Evolutionary conservation across 1,140 invertebrate genomes (phyloP).

Genomic region (Pteromalus puparum): DNA sequence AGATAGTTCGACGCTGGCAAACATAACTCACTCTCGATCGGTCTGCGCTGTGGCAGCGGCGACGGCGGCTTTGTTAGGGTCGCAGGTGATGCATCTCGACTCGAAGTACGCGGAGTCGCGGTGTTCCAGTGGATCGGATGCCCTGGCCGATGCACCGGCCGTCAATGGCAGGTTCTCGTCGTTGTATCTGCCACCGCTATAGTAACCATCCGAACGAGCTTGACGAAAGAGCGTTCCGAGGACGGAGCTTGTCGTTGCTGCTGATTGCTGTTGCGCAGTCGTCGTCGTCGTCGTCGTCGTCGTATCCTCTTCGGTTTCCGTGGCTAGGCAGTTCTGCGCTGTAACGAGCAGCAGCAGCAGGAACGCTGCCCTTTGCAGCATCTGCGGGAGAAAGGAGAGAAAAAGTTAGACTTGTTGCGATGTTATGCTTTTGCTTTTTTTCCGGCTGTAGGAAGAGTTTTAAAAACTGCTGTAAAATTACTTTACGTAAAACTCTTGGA

Average conservation of each 20-base stretch:
- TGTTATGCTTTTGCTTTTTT: too few species aligned
- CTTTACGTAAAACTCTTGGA: neutral
- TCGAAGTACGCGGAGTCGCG: conserved; percentile 68
- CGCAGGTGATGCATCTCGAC: conserved; percentile 69
- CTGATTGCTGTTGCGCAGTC: conserved; percentile 52
- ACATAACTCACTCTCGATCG: conserved; percentile 40
- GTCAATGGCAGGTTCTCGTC: conserved; percentile 61
- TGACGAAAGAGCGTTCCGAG: conserved; percentile 66
- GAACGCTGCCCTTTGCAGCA: neutral
- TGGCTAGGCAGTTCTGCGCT: neutral
- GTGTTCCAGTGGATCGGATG: conserved; percentile 60
- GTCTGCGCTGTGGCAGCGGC: neutral
- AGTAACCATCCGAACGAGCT: conserved; percentile 65
- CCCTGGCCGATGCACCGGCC: conserved; percentile 47
- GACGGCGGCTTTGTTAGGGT: conserved; percentile 61
- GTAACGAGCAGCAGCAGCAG: neutral
- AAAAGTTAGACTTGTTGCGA: too few species aligned
- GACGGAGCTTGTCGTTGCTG: conserved; percentile 48
- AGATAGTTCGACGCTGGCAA: neutral
- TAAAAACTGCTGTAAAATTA: too few species aligned
- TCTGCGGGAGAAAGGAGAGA: neutral
- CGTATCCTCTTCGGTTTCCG: conserved; percentile 39
- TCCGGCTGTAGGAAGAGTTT: too few species aligned
- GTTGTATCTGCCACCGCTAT: conserved; percentile 59
- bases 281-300: conserved; percentile 37